These are phyloP conservation scores for Polyboroides typus DNA, from an alignment of 2,797 vertebrate species.

Conservation along the genomic window DNA sequence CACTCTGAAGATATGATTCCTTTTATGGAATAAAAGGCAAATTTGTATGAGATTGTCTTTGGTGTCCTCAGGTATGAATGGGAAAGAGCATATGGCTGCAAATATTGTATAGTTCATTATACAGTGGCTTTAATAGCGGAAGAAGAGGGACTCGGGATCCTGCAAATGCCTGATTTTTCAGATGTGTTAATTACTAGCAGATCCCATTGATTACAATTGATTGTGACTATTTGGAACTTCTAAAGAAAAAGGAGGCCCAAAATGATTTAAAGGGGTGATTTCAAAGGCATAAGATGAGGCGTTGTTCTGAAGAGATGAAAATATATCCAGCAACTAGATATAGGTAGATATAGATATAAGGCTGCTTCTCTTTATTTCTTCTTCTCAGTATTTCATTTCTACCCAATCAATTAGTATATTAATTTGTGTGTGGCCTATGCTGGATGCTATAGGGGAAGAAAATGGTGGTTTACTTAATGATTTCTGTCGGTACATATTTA, in stretches of 20 bases:
- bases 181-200: not conserved
- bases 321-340: not conserved
- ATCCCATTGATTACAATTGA: not conserved
- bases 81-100: not conserved
- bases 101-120: not conserved
- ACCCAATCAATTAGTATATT: not conserved
- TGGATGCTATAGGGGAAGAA: not conserved
- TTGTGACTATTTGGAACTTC: not conserved
- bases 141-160: not conserved
- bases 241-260: not conserved
- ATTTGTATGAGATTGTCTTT: not conserved
- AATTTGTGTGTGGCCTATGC: not conserved
- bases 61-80: not conserved
- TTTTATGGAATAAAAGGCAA: not conserved
- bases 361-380: not conserved
- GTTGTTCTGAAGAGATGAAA: not conserved
- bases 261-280: not conserved
- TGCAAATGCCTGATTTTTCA: not conserved
- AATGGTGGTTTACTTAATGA: not conserved
- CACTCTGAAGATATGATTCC: accelerated
- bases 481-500: not conserved
- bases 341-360: not conserved
- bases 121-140: not conserved
- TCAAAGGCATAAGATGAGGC: not conserved
- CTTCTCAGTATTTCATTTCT: not conserved